Evolutionary conservation across 2,113 vertebrate species (phyloP).

Genomic region (Clarias magur): DNA sequence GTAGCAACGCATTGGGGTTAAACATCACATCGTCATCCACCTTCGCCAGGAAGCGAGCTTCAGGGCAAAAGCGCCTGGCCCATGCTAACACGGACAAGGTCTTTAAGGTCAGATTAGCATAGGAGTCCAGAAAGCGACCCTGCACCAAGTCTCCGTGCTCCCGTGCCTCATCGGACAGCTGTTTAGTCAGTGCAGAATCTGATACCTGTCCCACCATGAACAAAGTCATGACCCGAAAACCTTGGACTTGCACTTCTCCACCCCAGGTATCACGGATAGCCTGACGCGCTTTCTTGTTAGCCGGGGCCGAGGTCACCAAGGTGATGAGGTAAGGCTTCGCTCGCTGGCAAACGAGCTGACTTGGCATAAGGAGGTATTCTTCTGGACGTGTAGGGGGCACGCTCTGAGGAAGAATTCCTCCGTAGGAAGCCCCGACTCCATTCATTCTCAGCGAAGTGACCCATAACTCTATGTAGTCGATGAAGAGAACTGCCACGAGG

Average conservation of each 20-base stretch:
- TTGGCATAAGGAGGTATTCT: constrained; percentile 73
- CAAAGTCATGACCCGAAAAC: constrained; percentile 75
- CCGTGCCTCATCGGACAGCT: constrained; percentile 72
- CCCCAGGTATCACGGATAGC: constrained; percentile 85
- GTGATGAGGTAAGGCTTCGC: constrained; percentile 78
- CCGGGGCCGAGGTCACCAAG: constrained; percentile 76
- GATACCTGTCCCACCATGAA: constrained; percentile 77
- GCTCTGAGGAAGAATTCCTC: constrained; percentile 62
- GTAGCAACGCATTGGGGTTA: constrained; percentile 75
- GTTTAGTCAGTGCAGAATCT: constrained; percentile 62
- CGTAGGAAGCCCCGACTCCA: constrained; percentile 34
- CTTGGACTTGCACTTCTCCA: constrained; percentile 65
- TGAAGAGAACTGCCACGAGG: constrained; percentile 66
- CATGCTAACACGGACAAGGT: constrained; percentile 81
- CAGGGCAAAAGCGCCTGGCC: constrained; percentile 74
- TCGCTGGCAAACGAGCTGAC: constrained; percentile 64
- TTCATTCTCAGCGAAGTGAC: constrained; percentile 68
- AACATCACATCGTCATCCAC: constrained; percentile 89
- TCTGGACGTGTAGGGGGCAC: constrained; percentile 65
- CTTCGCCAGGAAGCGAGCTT: constrained; percentile 81
- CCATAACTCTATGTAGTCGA: constrained; percentile 73
- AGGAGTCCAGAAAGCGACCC: constrained; percentile 80
- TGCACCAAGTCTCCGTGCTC: constrained; percentile 79
- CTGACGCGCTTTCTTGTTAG: constrained; percentile 72
- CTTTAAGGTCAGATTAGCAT: constrained; percentile 86